A percentile compares a stretch with the other conserved stretches of the same genome.
phyloP scores from a whole-genome alignment of 2,888 invertebrate genomes.

The Callosobruchus maculatus region DNA sequence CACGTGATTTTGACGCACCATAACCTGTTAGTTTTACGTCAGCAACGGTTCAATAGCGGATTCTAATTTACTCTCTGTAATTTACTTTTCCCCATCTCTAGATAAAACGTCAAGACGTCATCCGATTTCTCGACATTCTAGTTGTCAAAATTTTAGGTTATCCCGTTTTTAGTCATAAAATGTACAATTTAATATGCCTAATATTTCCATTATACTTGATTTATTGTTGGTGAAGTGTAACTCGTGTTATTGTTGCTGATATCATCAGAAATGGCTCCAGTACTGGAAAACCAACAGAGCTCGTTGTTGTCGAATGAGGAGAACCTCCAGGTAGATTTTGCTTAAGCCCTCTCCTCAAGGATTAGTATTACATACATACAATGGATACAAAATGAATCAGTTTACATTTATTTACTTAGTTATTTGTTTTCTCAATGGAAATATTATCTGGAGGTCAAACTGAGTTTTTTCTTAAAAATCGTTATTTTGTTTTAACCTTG shows the following conservation, averaged over 20 bases:
- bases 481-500: too few species aligned
- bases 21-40: too few species aligned
- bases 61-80: too few species aligned
- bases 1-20: too few species aligned
- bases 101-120: background rate
- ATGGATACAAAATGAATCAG: background rate
- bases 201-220: background rate
- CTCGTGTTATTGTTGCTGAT: background rate
- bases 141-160: background rate
- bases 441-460: background rate
- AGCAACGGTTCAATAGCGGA: too few species aligned
- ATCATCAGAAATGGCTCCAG: conserved; percentile 32
- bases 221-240: background rate
- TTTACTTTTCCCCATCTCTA: background rate
- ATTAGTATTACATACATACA: background rate
- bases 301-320: conserved; percentile 67
- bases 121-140: background rate
- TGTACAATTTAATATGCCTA: background rate
- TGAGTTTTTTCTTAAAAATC: too few species aligned
- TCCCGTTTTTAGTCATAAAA: background rate
- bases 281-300: conserved; percentile 63
- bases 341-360: too few species aligned
- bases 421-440: background rate
- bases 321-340: conserved; percentile 49
- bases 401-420: too few species aligned